A percentile compares a stretch with the other conserved stretches of the same genome.
Evolutionary conservation across 2,113 vertebrate species (phyloP).

Genomic region (Thymallus thymallus): DNA sequence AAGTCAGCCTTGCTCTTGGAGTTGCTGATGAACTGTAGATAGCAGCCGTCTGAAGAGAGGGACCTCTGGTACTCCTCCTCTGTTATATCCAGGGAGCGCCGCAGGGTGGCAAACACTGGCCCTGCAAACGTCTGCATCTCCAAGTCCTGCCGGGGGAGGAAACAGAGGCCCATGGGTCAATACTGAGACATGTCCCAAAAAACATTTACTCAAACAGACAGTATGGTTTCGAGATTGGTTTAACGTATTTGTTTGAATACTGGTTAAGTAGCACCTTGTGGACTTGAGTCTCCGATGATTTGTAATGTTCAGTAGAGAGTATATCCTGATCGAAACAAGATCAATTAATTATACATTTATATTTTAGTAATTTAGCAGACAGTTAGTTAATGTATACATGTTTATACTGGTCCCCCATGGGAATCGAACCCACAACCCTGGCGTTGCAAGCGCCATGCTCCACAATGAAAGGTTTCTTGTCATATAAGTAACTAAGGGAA

Average conservation of each 20-base stretch:
- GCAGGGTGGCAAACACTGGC: constrained; percentile 77
- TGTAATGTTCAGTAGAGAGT: constrained; percentile 69
- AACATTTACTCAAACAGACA: too few relatives aligned
- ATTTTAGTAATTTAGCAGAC: too few relatives aligned
- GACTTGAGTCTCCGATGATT: constrained; percentile 59
- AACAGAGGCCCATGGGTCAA: not conserved
- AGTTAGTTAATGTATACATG: too few relatives aligned
- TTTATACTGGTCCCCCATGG: too few relatives aligned
- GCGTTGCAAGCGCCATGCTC: too few relatives aligned
- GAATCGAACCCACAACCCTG: too few relatives aligned
- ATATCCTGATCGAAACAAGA: constrained; percentile 51
- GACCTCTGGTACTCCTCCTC: constrained; percentile 82
- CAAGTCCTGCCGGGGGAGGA: constrained; percentile 72
- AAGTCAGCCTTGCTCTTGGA: constrained; percentile 91
- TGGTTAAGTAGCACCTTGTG: constrained; percentile 61
- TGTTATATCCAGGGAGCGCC: constrained; percentile 72
- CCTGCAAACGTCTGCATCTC: constrained; percentile 81
- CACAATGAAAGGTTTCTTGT: too few relatives aligned
- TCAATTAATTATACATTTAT: too few relatives aligned
- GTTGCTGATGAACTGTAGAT: constrained; percentile 89
- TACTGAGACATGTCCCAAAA: too few relatives aligned
- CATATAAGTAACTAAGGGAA: not conserved
- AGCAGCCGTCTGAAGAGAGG: constrained; percentile 73
- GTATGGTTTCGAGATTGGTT: too few relatives aligned
- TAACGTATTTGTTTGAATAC: too few relatives aligned